phyloP scores from a whole-genome alignment of 2,797 vertebrate genomes.

The Epinephelus coioides region DNA sequence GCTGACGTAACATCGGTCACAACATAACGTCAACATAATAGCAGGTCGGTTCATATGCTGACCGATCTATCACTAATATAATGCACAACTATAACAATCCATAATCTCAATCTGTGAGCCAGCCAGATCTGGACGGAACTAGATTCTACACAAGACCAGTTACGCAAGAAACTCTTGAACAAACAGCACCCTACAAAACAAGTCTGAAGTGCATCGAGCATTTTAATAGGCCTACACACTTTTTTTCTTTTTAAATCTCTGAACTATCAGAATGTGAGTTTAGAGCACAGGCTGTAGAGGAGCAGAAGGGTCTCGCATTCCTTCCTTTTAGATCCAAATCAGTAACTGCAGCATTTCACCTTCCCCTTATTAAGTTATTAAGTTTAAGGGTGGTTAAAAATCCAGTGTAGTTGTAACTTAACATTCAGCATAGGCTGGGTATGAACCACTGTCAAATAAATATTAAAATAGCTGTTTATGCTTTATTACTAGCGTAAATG shows the following conservation, averaged over 20 bases:
- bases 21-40: too few relatives aligned
- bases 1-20: not conserved
- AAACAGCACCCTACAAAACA: not conserved
- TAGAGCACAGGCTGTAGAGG: too few relatives aligned
- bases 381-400: not conserved
- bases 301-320: too few relatives aligned
- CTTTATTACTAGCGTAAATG: not conserved
- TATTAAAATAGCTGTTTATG: too few relatives aligned
- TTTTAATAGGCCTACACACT: not conserved
- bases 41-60: too few relatives aligned
- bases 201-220: not conserved
- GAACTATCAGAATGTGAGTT: not conserved
- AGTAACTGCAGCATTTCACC: not conserved
- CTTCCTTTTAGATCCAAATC: not conserved
- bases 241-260: too few relatives aligned
- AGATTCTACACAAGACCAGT: conserved; percentile 13
- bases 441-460: not conserved
- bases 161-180: not conserved
- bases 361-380: not conserved
- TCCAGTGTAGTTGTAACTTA: not conserved
- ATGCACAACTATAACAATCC: not conserved
- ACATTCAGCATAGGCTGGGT: not conserved
- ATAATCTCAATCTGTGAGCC: not conserved
- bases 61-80: not conserved
- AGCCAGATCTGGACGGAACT: conserved; percentile 52